Percentiles rank a stretch among this genome's conserved stretches.
Conservation (phyloP, 1,140 invertebrate genomes). For the Zaprionus ghesquierei region DNA sequence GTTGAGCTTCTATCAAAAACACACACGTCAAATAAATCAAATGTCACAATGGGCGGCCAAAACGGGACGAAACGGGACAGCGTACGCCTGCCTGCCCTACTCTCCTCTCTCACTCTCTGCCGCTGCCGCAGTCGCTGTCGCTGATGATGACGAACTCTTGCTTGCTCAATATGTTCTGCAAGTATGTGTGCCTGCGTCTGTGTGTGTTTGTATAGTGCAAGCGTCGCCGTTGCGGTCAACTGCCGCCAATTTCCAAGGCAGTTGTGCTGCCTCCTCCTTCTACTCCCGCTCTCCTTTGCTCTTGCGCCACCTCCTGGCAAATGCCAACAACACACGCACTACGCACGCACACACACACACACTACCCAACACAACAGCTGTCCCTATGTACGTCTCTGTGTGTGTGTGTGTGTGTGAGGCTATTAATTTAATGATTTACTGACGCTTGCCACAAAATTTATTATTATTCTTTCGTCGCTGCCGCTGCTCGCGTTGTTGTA, state of each 20-base stretch:
- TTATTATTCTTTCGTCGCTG: slow-evolving; percentile 44
- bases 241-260: slow-evolving; percentile 72
- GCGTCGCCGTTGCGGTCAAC: slow-evolving; percentile 63
- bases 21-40: slow-evolving; percentile 83
- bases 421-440: slow-evolving; percentile 81
- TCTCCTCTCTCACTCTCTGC: too few relatives aligned
- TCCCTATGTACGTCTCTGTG: slow-evolving; percentile 2
- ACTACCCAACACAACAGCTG: slow-evolving; percentile 49
- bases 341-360: background rate
- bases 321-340: slow-evolving; percentile 45
- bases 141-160: slow-evolving; percentile 65
- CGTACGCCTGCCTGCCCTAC: slow-evolving; percentile 1
- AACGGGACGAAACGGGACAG: slow-evolving; percentile 7
- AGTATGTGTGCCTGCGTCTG: slow-evolving; percentile 15
- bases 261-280: slow-evolving; percentile 40
- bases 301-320: slow-evolving; percentile 39
- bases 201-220: slow-evolving; percentile 53
- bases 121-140: background rate
- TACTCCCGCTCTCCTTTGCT: background rate
- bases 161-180: slow-evolving; percentile 31
- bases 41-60: slow-evolving; percentile 74
- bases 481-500: background rate
- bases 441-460: slow-evolving; percentile 69
- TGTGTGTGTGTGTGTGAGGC: slow-evolving; percentile 46
- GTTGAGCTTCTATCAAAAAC: slow-evolving; percentile 82